Base-by-base conservation (phyloP, 2,113 vertebrate genomes). In the Aix galericulata region DNA sequence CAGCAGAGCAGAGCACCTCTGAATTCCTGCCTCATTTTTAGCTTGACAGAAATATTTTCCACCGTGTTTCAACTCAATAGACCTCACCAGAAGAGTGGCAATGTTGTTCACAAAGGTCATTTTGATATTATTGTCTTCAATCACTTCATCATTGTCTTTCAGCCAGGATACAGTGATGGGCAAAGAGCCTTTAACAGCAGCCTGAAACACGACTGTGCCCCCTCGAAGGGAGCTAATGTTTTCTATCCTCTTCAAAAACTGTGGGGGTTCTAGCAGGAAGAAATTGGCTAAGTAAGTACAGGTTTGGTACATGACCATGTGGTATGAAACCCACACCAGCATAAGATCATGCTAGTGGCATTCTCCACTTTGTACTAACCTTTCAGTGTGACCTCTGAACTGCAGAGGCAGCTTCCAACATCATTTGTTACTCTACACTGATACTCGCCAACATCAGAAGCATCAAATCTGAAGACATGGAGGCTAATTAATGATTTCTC, bases 21-120 rank as follows among this genome's bases (percentile, higher is more conserved):
- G 99, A 97, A 98, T 98, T 68, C 99, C 99, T 4, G 99, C 99
- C 95, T 99, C 99, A 26, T 99, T 99, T 98, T 99, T 99, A n/a
- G 98, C 99, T 92, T 99, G 98, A 96, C 99, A 99, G 42, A 98
- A 98, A 76, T 99, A 99, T 96, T 99, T 99, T 71, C 99, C 99
- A 60, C 98, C 98, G 36, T 99, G 98, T 82, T 98, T 98, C 94
- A 98, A 98, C 95, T 99, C 98, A 83, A 99, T 96, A 93, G 97
- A 98, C 85, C 97, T 98, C 92, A 99, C 97, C 94, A 98, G 98
- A 88, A 99, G 98, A 90, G 98, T 97, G n/a, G 99, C 99, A 48
- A 97, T 97, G 53, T 98, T 98, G 96, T 99, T 98, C 95, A 99
- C 98, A 96, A 98, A 99, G 17, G 98, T 98, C 77, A 99, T 98